Percentiles rank a stretch among this genome's conserved stretches.
phyloP scores from a whole-genome alignment of 2,888 invertebrate genomes.

The Girardia tigrina region DNA sequence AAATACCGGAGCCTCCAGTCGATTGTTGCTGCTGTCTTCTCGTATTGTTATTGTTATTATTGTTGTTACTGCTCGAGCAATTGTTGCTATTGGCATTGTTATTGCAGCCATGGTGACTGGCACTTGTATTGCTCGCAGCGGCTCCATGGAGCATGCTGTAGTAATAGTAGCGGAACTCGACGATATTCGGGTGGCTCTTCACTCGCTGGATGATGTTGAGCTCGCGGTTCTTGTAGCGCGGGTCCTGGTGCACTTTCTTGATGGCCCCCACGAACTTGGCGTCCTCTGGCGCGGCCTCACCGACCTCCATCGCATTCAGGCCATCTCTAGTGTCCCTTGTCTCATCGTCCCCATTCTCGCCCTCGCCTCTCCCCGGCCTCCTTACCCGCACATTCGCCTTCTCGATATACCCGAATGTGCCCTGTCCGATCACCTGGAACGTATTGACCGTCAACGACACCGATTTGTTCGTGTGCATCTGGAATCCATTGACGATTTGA shows the following conservation, averaged over 20 bases:
- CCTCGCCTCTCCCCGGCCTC: neutral
- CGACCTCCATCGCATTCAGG: neutral
- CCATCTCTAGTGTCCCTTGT: neutral
- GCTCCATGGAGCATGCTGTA: no score
- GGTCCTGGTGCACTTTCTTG: slow-evolving; percentile 36
- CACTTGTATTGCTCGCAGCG: no score
- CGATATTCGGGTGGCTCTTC: slow-evolving; percentile 32
- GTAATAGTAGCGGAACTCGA: slow-evolving; percentile 35
- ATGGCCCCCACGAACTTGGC: neutral
- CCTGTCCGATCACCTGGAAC: slow-evolving; percentile 27
- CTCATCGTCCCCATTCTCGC: slow-evolving; percentile 29
- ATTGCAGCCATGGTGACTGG: no score
- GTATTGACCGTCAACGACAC: neutral
- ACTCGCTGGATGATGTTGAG: slow-evolving; percentile 34
- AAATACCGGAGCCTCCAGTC: no score
- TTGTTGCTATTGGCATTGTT: no score
- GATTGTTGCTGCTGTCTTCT: no score
- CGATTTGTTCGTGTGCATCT: slow-evolving; percentile 16
- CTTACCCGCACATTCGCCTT: neutral
- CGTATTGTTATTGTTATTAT: no score
- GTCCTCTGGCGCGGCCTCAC: neutral
- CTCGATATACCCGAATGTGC: slow-evolving; percentile 33
- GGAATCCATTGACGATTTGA: neutral
- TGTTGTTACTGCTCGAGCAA: no score
- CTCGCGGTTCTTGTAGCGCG: slow-evolving; percentile 36